Conservation (phyloP, 2,113 vertebrate species). For the Ovis canadensis region DNA sequence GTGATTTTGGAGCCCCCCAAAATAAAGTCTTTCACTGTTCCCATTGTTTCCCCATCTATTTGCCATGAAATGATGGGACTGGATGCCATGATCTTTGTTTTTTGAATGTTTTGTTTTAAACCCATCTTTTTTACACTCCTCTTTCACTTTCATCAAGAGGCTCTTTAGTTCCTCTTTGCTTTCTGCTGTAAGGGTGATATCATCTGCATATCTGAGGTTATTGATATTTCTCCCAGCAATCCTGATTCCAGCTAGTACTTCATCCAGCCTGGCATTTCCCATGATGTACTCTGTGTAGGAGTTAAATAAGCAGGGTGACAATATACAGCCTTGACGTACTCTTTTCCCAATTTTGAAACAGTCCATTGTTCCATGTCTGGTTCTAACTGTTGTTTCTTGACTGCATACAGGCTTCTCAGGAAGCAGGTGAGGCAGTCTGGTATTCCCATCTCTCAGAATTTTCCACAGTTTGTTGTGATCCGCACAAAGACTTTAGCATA, state of each 20-base stretch:
- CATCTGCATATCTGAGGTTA: not conserved
- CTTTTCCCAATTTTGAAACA: not conserved
- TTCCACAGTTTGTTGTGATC: not conserved
- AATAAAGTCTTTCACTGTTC: not conserved
- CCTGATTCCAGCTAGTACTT: not conserved
- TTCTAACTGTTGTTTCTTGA: not conserved
- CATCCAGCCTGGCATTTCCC: not conserved
- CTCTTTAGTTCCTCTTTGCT: not conserved
- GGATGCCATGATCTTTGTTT: not conserved
- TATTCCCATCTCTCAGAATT: not conserved
- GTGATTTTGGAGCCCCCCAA: not conserved
- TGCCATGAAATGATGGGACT: not conserved
- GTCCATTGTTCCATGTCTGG: not conserved
- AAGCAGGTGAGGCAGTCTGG: not conserved
- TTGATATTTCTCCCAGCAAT: not conserved
- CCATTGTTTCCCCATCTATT: not conserved
- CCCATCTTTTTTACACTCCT: not conserved
- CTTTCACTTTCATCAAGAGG: not conserved
- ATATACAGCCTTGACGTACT: not conserved
- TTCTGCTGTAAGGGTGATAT: not conserved
- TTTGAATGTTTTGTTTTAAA: not conserved
- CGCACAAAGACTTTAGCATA: not conserved
- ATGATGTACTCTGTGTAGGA: not conserved
- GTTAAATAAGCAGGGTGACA: not conserved
- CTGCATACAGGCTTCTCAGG: not conserved